phyloP scores from a whole-genome alignment of 2,888 invertebrate species.

The Hesperia comma region DNA sequence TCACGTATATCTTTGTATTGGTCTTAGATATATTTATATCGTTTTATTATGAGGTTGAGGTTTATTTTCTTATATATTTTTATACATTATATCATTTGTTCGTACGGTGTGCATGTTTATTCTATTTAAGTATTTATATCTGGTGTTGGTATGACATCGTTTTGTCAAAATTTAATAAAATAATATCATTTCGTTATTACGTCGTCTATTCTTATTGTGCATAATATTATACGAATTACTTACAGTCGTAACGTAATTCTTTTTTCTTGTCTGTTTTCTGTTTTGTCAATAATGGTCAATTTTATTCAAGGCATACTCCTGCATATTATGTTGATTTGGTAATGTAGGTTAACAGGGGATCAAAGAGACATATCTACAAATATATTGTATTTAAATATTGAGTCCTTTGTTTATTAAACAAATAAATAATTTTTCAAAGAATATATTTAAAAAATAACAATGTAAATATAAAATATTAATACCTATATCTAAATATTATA shows the following conservation, averaged over 20 bases:
- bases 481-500: background rate
- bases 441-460: background rate
- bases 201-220: background rate
- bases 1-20: constrained; percentile 58
- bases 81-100: constrained; percentile 45
- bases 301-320: background rate
- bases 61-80: constrained; percentile 53
- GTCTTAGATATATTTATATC: constrained; percentile 51
- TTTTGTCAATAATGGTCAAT: background rate
- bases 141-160: constrained; percentile 83
- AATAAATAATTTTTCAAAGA: background rate
- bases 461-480: background rate
- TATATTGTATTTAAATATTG: too few relatives aligned
- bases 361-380: background rate
- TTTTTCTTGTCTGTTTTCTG: background rate
- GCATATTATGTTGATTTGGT: background rate
- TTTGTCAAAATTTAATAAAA: constrained; percentile 27
- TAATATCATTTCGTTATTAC: background rate
- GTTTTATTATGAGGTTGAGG: constrained; percentile 59
- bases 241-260: background rate
- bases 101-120: constrained; percentile 49
- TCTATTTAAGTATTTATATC: constrained; percentile 48
- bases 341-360: background rate
- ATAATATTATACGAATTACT: background rate
- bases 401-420: too few relatives aligned